Conservation (phyloP, 2,797 vertebrate genomes). For the Peromyscus eremicus region DNA sequence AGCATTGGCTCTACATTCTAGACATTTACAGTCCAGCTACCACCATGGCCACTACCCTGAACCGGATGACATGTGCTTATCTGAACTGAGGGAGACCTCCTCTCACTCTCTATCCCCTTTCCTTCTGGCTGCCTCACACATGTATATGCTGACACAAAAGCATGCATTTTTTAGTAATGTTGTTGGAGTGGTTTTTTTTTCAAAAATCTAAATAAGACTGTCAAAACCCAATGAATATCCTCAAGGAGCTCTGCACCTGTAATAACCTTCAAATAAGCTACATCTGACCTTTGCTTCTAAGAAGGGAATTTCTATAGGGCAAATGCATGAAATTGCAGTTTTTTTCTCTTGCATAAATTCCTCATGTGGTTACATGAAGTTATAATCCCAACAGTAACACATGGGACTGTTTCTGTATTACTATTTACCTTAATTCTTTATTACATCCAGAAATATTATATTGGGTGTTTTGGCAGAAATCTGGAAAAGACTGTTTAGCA, state of each 20-base stretch:
- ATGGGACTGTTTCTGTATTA: neutral
- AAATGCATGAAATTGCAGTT: neutral
- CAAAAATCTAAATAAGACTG: neutral
- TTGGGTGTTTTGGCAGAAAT: neutral
- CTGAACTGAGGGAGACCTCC: neutral
- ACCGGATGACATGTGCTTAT: neutral
- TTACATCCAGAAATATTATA: neutral
- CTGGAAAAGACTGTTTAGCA: neutral
- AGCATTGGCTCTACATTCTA: neutral
- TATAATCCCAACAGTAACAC: neutral
- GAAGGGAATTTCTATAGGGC: neutral
- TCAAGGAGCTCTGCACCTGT: neutral
- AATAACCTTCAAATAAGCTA: neutral
- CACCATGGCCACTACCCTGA: rapidly evolving
- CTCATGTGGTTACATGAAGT: neutral
- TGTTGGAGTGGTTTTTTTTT: neutral
- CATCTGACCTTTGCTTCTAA: neutral
- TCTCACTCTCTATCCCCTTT: neutral
- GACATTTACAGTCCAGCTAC: neutral
- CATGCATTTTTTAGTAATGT: neutral
- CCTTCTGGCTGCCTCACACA: neutral
- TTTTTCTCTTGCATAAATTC: neutral
- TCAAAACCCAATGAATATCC: neutral
- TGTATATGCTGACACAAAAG: too few relatives aligned
- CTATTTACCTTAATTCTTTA: neutral